Evolutionary conservation across 1,140 invertebrate genomes (phyloP), one percentile per base, ranked within the genome.

Genomic region (Meteorus sp.): DNA sequence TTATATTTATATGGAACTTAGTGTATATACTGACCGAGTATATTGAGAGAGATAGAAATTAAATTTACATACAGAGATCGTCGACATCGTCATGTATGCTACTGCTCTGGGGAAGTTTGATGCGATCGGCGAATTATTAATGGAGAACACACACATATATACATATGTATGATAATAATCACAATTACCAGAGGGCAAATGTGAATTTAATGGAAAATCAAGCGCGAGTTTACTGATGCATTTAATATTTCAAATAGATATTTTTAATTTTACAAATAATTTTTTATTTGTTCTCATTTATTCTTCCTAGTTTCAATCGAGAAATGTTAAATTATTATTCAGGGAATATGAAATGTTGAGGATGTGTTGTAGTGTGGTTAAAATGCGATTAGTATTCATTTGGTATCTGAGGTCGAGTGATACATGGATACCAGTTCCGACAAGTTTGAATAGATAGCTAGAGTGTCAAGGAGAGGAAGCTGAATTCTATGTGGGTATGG

Each of bases 61-160:
- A 67, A 25, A 61, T 68, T 67, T 63, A 41, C 63, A 60, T 63
- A 41, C 63, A 60, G 56, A 65, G 60, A 33, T 56, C 60, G 54
- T 57, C 52, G 56, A 50, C 50, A 39, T 45, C 39, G 51, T 50
- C 52, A 37, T 56, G 31, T 25, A 37, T 13, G 6, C 25, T 23
- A 48, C 2, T 8, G 20, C 9, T 29, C 27, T 9, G 27, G 4
- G 4, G 27, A 29, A 29, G 27, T 29, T 9, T 29, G 52, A 61
- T 61, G 27, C 48, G 60, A 61, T 56, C 60, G 23, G 45, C 19
- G 54, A 56, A 61, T 61, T 61, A 61, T 56, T 61, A 61, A 56
- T 53, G 60, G 54, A 29, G 39, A 54, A 27, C 50, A 45, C 23
- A 39, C 56, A 47, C 43, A n/a, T n/a, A n/a, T n/a, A n/a, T n/a